Evolutionary conservation across 1,140 invertebrate species (phyloP), one percentile per base, ranked within the genome.

Genomic region (Cydia strobilella): DNA sequence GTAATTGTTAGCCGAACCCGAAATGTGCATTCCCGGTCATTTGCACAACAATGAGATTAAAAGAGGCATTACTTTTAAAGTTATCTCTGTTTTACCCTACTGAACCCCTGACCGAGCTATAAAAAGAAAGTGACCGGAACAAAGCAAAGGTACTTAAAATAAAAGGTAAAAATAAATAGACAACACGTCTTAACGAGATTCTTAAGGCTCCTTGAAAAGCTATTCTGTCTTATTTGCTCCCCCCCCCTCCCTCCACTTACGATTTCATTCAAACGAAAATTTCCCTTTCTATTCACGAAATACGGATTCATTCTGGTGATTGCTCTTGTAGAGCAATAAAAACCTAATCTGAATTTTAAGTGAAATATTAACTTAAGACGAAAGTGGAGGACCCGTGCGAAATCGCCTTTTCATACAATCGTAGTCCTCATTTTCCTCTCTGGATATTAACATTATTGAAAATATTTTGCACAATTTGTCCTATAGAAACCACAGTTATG

Each of bases 21-120:
- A 76, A 77, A 74, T 65, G 72, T 75, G 76, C 74, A 79, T 82
- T 77, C 54, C 51, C 48, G 74, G 78, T 71, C 76, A 80, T 86
- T 80, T 79, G 77, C 78, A 82, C 79, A 84, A 83, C 80, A 86
- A 87, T 84, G 75, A 82, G 76, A 86, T 82, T 77, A 82, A 80
- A 83, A 77, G 73, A 83, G 78, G 76, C 74, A 79, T 80, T 83
- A 79, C 79, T 89, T 82, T 84, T 66, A 84, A 85, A 84, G 80
- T 85, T 82, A 82, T 85, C 79, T 74, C 73, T 80, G 75, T 79
- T 79, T 84, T 82, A 78, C 80, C 65, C 79, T 81, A 79, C 81
- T 72, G 73, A 75, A 6, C 48, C 74, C 59, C 72, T 72, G 73
- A 81, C 72, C 74, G 69, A 77, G 79, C 76, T 81, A 86, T 82